Evolutionary conservation across 2,888 invertebrate species (phyloP).

Genomic region (Agrilus cyanescens): DNA sequence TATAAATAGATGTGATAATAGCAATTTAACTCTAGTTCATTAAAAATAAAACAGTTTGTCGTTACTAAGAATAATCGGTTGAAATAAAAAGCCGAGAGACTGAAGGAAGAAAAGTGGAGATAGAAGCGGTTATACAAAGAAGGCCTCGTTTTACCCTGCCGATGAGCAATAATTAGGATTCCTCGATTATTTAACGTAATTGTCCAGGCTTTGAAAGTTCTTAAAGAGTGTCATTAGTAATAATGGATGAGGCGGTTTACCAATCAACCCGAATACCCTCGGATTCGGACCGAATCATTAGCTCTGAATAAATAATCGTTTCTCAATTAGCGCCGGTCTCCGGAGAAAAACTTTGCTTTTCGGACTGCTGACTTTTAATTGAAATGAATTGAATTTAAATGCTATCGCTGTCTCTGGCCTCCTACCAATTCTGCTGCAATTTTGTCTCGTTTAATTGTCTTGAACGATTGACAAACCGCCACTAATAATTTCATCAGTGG

Average conservation of each 20-base stretch:
- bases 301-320: constrained; percentile 35
- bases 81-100: too few relatives aligned
- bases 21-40: too few relatives aligned
- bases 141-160: constrained; percentile 28
- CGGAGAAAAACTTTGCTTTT: constrained; percentile 20
- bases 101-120: too few relatives aligned
- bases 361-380: constrained; percentile 8
- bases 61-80: too few relatives aligned
- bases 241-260: constrained; percentile 32
- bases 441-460: too few relatives aligned
- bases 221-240: constrained; percentile 34
- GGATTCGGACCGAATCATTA: constrained; percentile 27
- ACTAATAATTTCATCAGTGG: too few relatives aligned
- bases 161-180: constrained; percentile 33
- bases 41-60: too few relatives aligned
- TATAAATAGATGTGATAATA: too few relatives aligned
- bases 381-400: not conserved
- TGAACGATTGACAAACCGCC: too few relatives aligned
- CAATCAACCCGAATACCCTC: constrained; percentile 27
- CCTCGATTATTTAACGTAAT: constrained; percentile 34
- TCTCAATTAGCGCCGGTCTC: constrained; percentile 28
- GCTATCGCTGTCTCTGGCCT: too few relatives aligned
- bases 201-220: constrained; percentile 29
- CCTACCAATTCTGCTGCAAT: too few relatives aligned
- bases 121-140: too few relatives aligned